Percentiles rank a stretch among this genome's conserved stretches.
Conservation (phyloP, 2,888 invertebrate species). For the Idaea straminata region DNA sequence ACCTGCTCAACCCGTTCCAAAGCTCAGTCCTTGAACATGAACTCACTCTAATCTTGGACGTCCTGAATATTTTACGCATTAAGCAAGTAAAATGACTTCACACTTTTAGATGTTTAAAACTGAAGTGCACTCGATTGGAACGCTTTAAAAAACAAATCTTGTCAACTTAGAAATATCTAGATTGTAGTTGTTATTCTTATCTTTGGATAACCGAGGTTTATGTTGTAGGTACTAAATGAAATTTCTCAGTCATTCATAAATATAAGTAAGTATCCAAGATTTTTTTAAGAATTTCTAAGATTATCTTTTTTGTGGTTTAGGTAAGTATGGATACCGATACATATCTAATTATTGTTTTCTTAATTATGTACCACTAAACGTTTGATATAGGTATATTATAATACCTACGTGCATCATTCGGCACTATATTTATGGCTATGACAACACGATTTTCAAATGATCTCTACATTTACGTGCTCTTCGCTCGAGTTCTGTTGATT, state of each 20-base stretch:
- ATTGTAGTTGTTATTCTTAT: background rate
- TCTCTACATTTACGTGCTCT: background rate
- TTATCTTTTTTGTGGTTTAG: no score
- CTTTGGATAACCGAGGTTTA: background rate
- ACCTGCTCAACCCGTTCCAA: slow-evolving; percentile 26
- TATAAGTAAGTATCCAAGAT: no score
- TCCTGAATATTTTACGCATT: slow-evolving; percentile 4
- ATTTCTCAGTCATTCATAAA: no score
- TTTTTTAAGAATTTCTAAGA: no score
- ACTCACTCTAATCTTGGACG: slow-evolving; percentile 17
- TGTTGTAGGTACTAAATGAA: background rate
- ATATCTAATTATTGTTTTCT: no score
- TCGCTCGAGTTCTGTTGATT: background rate
- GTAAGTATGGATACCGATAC: no score
- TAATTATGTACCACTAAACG: no score
- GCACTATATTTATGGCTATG: no score
- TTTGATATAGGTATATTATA: no score
- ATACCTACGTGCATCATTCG: no score
- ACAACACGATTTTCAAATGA: no score
- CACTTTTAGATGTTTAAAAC: background rate
- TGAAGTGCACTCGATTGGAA: background rate
- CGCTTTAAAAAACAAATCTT: background rate
- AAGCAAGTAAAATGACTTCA: background rate
- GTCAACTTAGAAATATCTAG: background rate
- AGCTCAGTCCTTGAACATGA: slow-evolving; percentile 31